These are phyloP conservation scores for Apis cerana DNA, from an alignment of 1,140 invertebrate species.

Conservation along the genomic window DNA sequence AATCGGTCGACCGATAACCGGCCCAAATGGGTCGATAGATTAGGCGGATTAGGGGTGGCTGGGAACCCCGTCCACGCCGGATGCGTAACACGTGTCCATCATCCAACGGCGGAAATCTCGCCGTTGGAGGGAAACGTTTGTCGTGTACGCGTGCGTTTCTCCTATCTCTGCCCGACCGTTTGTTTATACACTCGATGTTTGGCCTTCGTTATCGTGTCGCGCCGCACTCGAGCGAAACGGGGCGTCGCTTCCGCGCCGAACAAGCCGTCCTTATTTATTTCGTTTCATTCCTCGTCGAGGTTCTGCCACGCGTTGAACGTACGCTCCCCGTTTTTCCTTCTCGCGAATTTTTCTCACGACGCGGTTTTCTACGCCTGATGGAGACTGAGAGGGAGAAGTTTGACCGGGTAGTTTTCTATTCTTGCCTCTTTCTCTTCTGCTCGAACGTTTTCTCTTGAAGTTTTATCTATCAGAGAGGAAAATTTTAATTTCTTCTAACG, in stretches of 20 bases:
- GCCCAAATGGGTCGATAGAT: constrained; percentile 15
- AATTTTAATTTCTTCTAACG: too few relatives aligned
- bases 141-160: background rate
- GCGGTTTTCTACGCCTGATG: too few relatives aligned
- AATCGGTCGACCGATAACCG: constrained; percentile 1
- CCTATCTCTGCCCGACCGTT: constrained; percentile 10
- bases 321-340: background rate
- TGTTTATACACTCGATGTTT: constrained; percentile 34
- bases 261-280: background rate
- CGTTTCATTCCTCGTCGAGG: background rate
- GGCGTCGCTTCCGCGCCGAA: constrained; percentile 13
- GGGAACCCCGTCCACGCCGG: background rate
- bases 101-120: constrained; percentile 22
- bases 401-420: too few relatives aligned
- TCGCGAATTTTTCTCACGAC: too few relatives aligned
- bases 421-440: too few relatives aligned
- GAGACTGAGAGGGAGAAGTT: too few relatives aligned
- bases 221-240: background rate
- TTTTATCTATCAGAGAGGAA: too few relatives aligned
- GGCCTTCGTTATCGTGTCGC: constrained; percentile 9
- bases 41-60: background rate
- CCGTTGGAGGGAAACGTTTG: background rate
- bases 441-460: too few relatives aligned
- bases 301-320: background rate
- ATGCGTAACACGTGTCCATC: constrained; percentile 42